Percentiles rank a stretch among this genome's conserved stretches.
These are phyloP conservation scores for Urocyon cinereoargenteus DNA, from an alignment of 2,797 vertebrate species.

Conservation along the genomic window DNA sequence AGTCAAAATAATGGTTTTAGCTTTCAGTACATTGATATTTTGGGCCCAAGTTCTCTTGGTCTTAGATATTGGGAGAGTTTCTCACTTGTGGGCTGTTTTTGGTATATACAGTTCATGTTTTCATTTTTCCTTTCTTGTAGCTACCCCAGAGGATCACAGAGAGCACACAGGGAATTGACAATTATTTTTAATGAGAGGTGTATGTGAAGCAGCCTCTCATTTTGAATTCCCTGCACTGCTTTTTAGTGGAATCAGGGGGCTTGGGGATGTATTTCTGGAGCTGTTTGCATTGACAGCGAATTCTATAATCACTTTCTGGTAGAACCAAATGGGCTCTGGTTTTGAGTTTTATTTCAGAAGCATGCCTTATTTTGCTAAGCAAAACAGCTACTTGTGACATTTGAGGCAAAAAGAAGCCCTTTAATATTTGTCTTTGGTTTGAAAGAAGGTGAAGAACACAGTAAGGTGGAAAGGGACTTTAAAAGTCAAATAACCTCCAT, in stretches of 20 bases:
- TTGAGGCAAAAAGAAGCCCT: slow-evolving; percentile 37
- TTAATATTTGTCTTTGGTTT: slow-evolving; percentile 37
- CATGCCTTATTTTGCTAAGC: slow-evolving; percentile 46
- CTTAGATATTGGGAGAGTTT: slow-evolving; percentile 34
- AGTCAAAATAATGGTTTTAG: neutral
- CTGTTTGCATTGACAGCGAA: slow-evolving; percentile 8
- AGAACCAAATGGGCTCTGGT: neutral
- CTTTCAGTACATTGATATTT: slow-evolving; percentile 51
- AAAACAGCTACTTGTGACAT: slow-evolving; percentile 34
- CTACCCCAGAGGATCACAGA: slow-evolving; percentile 54
- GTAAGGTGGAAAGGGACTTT: neutral
- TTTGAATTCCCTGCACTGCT: slow-evolving; percentile 44
- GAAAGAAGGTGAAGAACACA: slow-evolving; percentile 20
- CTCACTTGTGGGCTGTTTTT: slow-evolving; percentile 47
- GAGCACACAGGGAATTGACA: slow-evolving; percentile 63
- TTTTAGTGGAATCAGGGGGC: slow-evolving; percentile 49
- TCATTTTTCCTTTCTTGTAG: slow-evolving; percentile 68
- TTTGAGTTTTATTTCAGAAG: slow-evolving; percentile 63
- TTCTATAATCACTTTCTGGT: slow-evolving; percentile 65
- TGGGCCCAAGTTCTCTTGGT: slow-evolving; percentile 48
- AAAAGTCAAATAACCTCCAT: neutral
- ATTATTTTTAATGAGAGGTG: slow-evolving; percentile 80
- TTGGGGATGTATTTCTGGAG: slow-evolving; percentile 41
- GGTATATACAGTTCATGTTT: slow-evolving; percentile 55
- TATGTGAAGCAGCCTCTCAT: slow-evolving; percentile 11